Percentiles rank a stretch among this genome's conserved stretches.
Evolutionary conservation across 2,113 vertebrate genomes (phyloP).

Genomic region (Pitta sordida): DNA sequence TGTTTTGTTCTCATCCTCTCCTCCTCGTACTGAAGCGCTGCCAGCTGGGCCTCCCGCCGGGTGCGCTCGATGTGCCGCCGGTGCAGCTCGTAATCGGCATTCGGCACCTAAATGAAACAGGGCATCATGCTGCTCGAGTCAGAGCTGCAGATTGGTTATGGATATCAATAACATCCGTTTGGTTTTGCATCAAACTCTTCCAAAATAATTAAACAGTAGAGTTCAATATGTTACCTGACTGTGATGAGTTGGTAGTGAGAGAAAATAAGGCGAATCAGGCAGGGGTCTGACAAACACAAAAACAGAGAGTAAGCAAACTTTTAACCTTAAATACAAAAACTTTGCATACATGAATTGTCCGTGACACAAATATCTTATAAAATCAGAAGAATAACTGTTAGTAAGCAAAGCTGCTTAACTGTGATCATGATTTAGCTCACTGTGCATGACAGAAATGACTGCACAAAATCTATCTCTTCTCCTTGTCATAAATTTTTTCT

Average conservation of each 20-base stretch:
- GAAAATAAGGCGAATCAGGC: constrained; percentile 64
- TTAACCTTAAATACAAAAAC: neutral
- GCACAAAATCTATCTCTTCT: neutral
- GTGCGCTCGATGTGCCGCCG: constrained; percentile 80
- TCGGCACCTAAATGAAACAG: constrained; percentile 43
- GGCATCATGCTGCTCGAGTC: neutral
- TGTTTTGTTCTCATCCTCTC: constrained; percentile 84
- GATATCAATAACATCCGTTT: neutral
- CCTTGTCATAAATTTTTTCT: neutral
- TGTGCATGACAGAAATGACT: neutral
- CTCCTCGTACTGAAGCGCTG: constrained; percentile 88
- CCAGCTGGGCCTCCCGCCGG: constrained; percentile 89
- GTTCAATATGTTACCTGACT: constrained; percentile 66
- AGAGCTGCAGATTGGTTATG: neutral
- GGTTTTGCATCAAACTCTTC: neutral
- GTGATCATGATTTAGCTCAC: neutral
- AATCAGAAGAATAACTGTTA: neutral
- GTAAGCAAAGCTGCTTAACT: constrained; percentile 23
- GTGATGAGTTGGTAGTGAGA: constrained; percentile 64
- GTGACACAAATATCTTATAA: neutral
- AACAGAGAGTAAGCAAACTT: neutral
- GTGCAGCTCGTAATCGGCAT: constrained; percentile 52
- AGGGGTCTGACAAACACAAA: constrained; percentile 58
- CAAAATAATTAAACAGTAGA: neutral
- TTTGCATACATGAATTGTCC: neutral